Evolutionary conservation across 2,797 vertebrate genomes (phyloP).

Genomic region (Mastacembelus armatus): DNA sequence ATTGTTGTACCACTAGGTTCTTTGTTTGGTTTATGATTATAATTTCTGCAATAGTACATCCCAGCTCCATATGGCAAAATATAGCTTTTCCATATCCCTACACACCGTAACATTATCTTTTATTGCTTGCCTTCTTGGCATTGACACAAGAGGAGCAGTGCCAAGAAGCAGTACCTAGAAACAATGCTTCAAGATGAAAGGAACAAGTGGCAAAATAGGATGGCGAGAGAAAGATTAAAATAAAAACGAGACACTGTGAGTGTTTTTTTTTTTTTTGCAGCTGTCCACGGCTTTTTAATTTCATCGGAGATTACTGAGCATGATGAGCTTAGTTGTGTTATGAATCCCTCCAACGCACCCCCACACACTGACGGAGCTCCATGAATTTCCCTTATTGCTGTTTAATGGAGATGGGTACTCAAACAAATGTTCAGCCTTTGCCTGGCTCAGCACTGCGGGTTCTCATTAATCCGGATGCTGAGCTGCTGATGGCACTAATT

Average conservation of each 20-base stretch:
- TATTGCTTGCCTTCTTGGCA: conserved; percentile 56
- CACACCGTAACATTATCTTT: conserved; percentile 54
- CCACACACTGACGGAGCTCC: conserved; percentile 54
- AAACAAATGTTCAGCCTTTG: conserved; percentile 73
- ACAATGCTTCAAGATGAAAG: conserved; percentile 42
- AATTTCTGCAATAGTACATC: conserved; percentile 28
- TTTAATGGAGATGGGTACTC: conserved; percentile 77
- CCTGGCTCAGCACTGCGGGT: conserved; percentile 67
- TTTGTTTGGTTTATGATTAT: conserved; percentile 41
- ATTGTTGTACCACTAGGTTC: conserved; percentile 23
- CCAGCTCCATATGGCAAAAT: conserved; percentile 43
- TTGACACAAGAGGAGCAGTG: conserved; percentile 16
- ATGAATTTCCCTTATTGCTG: conserved; percentile 74
- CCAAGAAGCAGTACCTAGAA: conserved; percentile 39
- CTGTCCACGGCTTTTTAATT: conserved; percentile 66
- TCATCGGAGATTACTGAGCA: conserved; percentile 60
- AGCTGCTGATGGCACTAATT: conserved; percentile 72
- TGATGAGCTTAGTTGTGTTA: conserved; percentile 53
- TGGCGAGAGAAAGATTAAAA: conserved; percentile 3
- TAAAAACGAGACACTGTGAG: background rate
- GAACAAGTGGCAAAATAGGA: conserved; percentile 21
- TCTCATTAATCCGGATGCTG: conserved; percentile 73
- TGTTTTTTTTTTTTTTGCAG: conserved; percentile 21
- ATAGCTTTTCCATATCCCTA: conserved; percentile 28
- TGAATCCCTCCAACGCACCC: conserved; percentile 39